Evolutionary conservation across 2,113 vertebrate species (phyloP).

Genomic region (Archocentrus centrarchus): DNA sequence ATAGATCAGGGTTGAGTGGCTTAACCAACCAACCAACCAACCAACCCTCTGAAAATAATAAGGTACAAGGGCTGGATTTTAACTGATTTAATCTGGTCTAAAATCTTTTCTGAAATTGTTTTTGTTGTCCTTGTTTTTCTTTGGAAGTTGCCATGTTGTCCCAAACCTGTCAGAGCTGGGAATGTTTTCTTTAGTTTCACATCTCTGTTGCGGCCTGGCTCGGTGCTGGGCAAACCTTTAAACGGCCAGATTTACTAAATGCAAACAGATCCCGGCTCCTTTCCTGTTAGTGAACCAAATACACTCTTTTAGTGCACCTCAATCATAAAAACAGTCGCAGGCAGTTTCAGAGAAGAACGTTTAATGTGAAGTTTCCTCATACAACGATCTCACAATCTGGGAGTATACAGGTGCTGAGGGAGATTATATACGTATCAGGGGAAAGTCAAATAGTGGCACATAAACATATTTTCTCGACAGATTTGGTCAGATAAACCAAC

Average conservation of each 20-base stretch:
- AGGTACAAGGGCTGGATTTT: not conserved
- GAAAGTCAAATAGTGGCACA: conserved; percentile 23
- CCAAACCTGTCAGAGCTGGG: conserved; percentile 27
- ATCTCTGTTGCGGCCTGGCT: conserved; percentile 60
- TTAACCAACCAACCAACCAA: not conserved
- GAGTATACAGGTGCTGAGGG: conserved; percentile 22
- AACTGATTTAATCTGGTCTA: not conserved
- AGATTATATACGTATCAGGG: conserved; percentile 11
- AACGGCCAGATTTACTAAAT: conserved; percentile 40
- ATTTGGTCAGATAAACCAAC: conserved; percentile 36
- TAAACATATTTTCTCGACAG: conserved; percentile 44
- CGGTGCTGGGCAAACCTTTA: conserved; percentile 28
- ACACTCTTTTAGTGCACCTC: not conserved
- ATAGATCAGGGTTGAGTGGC: not conserved
- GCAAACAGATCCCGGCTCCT: conserved; percentile 42
- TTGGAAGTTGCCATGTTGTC: not conserved
- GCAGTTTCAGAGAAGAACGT: conserved; percentile 20
- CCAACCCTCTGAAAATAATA: not conserved
- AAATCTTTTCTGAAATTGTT: conserved; percentile 10
- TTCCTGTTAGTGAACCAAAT: conserved; percentile 28
- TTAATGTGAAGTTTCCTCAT: not conserved
- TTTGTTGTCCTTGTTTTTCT: conserved; percentile 30
- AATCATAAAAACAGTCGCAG: conserved; percentile 3
- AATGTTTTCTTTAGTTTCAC: conserved; percentile 70
- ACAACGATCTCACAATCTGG: not conserved